Evolutionary conservation across 2,797 vertebrate species (phyloP).

Genomic region (Nasua narica): DNA sequence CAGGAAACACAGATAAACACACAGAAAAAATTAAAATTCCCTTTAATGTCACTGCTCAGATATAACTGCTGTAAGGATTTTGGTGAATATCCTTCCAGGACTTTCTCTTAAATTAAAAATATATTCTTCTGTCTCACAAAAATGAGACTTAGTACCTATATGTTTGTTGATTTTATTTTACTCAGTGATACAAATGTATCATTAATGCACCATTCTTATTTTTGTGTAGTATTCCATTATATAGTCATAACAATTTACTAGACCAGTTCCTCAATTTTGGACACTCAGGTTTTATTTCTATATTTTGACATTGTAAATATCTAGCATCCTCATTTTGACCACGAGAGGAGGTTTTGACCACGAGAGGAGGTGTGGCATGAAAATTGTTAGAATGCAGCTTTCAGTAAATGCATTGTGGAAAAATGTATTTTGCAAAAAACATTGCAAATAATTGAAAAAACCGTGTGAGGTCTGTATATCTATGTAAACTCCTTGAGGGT

Average conservation of each 20-base stretch:
- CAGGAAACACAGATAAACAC: not conserved
- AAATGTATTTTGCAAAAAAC: not conserved
- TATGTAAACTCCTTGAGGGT: not conserved
- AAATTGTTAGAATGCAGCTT: not conserved
- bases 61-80: not conserved
- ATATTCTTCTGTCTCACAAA: not conserved
- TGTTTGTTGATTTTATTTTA: not conserved
- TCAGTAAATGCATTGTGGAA: not conserved
- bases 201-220: not conserved
- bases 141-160: not conserved
- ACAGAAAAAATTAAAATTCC: not conserved
- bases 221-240: not conserved
- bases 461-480: not conserved
- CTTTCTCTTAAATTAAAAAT: not conserved
- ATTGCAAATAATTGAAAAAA: not conserved
- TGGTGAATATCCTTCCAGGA: not conserved
- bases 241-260: not conserved
- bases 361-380: not conserved
- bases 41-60: not conserved
- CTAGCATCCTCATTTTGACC: slow-evolving; percentile 25
- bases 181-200: not conserved
- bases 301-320: not conserved
- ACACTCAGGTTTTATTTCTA: not conserved
- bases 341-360: not conserved
- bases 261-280: not conserved